These are phyloP conservation scores for Apogon talboti DNA, from an alignment of 2,797 vertebrate species.

Conservation along the genomic window DNA sequence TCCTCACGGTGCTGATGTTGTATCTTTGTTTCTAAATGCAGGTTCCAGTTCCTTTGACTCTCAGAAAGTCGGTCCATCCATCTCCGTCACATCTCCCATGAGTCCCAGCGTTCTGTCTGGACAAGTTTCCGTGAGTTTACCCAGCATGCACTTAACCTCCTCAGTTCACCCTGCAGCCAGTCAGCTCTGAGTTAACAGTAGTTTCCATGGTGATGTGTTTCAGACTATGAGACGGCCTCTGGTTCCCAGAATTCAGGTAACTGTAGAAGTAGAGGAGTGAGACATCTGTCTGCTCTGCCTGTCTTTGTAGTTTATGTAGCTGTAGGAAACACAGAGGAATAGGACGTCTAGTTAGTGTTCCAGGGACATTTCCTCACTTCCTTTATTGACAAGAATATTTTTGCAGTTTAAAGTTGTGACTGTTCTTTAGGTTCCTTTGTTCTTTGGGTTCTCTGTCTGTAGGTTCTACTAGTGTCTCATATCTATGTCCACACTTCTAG, in stretches of 20 bases:
- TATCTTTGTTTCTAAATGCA: slow-evolving; percentile 59
- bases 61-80: slow-evolving; percentile 93
- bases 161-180: neutral
- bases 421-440: too few species aligned
- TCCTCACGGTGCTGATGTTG: too few species aligned
- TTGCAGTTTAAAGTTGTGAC: too few species aligned
- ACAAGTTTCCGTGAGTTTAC: slow-evolving; percentile 92
- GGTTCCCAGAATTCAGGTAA: slow-evolving; percentile 98
- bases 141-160: slow-evolving; percentile 29
- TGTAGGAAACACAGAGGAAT: too few species aligned
- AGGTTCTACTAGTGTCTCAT: too few species aligned
- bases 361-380: too few species aligned
- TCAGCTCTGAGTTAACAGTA: slow-evolving; percentile 17
- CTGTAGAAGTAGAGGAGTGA: slow-evolving; percentile 81
- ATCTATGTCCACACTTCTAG: too few species aligned
- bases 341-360: too few species aligned
- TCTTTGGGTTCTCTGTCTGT: too few species aligned
- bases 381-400: too few species aligned
- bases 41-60: slow-evolving; percentile 95
- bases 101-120: slow-evolving; percentile 91
- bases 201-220: slow-evolving; percentile 49
- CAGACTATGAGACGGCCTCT: slow-evolving; percentile 80
- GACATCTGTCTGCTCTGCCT: slow-evolving; percentile 67
- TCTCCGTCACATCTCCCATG: slow-evolving; percentile 95
- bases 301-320: slow-evolving; percentile 63